A percentile compares a stretch with the other conserved stretches of the same genome.
phyloP scores from a whole-genome alignment of 2,113 vertebrate genomes.

The Triplophysa dalaica region DNA sequence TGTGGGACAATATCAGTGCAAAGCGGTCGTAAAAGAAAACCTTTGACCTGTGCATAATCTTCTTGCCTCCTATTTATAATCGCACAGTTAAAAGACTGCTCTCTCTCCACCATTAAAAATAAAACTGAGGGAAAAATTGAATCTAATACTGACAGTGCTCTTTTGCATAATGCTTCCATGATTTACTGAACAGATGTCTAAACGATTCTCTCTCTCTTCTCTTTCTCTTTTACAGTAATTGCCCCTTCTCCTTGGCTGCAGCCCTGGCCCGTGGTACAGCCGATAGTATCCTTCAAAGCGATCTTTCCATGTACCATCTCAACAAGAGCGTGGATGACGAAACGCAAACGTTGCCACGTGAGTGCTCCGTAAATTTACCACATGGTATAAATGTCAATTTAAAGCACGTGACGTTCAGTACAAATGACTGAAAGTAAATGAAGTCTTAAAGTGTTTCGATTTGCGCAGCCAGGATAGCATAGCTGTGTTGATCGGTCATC shows the following conservation, averaged over 20 bases:
- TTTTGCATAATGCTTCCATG: background rate
- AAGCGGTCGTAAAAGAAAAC: background rate
- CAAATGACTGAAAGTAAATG: too few species aligned
- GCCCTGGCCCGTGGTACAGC: conserved; percentile 89
- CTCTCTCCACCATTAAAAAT: background rate
- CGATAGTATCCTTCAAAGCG: conserved; percentile 87
- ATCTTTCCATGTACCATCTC: conserved; percentile 85
- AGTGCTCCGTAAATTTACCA: conserved; percentile 63
- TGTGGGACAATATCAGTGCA: background rate
- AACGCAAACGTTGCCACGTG: conserved; percentile 85
- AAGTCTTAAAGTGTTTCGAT: background rate
- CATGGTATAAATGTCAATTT: background rate
- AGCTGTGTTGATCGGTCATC: too few species aligned
- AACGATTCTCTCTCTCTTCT: conserved; percentile 2
- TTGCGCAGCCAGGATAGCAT: too few species aligned
- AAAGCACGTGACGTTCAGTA: too few species aligned
- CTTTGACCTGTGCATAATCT: conserved; percentile 16
- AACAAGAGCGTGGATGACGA: conserved; percentile 84
- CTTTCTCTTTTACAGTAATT: conserved; percentile 79
- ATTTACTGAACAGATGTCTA: background rate
- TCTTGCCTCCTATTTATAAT: conserved; percentile 5
- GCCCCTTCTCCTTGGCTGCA: conserved; percentile 94
- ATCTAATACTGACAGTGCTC: conserved; percentile 3
- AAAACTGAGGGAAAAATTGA: background rate
- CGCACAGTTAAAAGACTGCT: background rate